These are phyloP conservation scores for Scaptomyza reducta DNA, from an alignment of 2,888 invertebrate genomes.

Conservation along the genomic window DNA sequence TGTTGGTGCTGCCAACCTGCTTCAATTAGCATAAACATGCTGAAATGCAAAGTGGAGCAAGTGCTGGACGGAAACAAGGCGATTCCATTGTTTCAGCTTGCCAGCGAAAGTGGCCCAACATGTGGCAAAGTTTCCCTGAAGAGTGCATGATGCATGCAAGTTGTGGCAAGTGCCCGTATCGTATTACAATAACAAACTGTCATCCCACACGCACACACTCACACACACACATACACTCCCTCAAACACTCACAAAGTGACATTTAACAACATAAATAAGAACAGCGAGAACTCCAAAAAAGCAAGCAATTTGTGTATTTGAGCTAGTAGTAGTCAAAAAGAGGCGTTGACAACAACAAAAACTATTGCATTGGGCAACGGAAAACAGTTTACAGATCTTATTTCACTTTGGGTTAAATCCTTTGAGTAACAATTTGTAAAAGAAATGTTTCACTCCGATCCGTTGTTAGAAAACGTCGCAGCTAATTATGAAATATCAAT, in stretches of 20 bases:
- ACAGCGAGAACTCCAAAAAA: constrained; percentile 21
- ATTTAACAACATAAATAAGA: constrained; percentile 70
- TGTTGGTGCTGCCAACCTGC: constrained; percentile 70
- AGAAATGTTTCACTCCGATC: background rate
- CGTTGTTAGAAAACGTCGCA: constrained; percentile 1
- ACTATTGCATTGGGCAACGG: background rate
- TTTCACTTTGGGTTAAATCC: constrained; percentile 31
- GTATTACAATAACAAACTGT: constrained; percentile 49
- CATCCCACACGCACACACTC: constrained; percentile 15
- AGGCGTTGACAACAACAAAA: constrained; percentile 57
- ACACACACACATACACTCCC: constrained; percentile 5
- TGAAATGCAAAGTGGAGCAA: constrained; percentile 75
- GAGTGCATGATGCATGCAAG: constrained; percentile 5
- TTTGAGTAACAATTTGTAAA: background rate
- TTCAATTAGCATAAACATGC: constrained; percentile 72
- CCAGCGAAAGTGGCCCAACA: constrained; percentile 66
- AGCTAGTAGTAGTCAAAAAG: constrained; percentile 46
- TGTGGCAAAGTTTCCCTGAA: constrained; percentile 42
- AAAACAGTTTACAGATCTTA: constrained; percentile 41
- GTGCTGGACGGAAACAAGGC: constrained; percentile 62
- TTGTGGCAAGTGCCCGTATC: constrained; percentile 36
- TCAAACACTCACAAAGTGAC: constrained; percentile 40
- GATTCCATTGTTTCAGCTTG: constrained; percentile 49
- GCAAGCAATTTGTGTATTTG: constrained; percentile 45
- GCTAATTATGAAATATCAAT: background rate